These are phyloP conservation scores for Aleiodes sp. DNA, from an alignment of 1,140 invertebrate genomes.

Conservation along the genomic window DNA sequence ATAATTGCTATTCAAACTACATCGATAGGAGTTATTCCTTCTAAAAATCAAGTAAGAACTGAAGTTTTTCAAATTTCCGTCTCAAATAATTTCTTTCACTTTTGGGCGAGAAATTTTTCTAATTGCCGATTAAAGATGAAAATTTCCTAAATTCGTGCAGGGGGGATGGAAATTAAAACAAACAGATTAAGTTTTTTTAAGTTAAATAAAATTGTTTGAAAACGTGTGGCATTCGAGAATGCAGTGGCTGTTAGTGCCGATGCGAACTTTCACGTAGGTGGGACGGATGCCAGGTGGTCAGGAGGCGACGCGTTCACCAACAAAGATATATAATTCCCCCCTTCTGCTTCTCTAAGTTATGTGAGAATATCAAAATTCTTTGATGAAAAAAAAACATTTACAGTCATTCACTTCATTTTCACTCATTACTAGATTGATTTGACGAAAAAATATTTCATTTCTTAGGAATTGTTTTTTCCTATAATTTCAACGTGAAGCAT, in stretches of 20 bases:
- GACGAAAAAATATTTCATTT: no score
- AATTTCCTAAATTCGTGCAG: no score
- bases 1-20: no score
- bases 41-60: no score
- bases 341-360: neutral
- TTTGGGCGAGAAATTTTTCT: no score
- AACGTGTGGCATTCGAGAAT: slow-evolving; percentile 25
- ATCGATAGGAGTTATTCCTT: no score
- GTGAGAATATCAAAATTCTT: neutral
- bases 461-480: no score
- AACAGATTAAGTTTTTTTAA: neutral
- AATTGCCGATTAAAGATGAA: no score
- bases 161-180: neutral
- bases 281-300: slow-evolving; percentile 31
- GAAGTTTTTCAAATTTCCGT: no score
- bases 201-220: slow-evolving; percentile 25
- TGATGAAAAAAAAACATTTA: neutral
- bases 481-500: no score
- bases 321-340: neutral
- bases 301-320: slow-evolving; percentile 1
- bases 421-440: no score
- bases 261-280: slow-evolving; percentile 36
- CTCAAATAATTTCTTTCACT: no score
- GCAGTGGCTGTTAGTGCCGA: slow-evolving; percentile 17
- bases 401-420: neutral